Percentiles rank a stretch among this genome's conserved stretches.
Evolutionary conservation across 2,113 vertebrate species (phyloP).

Genomic region (Galbula dea): DNA sequence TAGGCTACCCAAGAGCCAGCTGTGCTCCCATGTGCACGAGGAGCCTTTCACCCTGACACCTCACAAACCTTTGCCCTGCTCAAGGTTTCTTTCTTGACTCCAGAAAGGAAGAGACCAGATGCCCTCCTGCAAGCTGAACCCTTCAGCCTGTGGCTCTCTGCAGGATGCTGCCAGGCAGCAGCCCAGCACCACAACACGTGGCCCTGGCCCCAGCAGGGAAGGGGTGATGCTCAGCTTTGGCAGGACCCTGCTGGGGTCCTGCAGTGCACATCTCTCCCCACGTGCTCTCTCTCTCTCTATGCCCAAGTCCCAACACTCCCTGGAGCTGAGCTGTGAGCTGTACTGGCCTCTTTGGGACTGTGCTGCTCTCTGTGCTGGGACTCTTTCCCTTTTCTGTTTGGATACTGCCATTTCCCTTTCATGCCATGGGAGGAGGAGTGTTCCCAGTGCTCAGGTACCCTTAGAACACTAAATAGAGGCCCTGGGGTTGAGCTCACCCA

Average conservation of each 20-base stretch:
- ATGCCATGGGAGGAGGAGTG: not conserved
- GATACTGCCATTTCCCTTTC: not conserved
- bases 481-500: not conserved
- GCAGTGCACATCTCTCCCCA: rapidly evolving
- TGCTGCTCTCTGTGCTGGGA: not conserved
- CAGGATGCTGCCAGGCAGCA: not conserved
- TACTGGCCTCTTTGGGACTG: not conserved
- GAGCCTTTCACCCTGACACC: rapidly evolving
- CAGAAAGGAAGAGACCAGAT: rapidly evolving
- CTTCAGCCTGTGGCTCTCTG: not conserved
- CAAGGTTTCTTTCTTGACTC: not conserved
- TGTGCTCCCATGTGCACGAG: rapidly evolving
- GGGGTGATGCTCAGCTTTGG: rapidly evolving
- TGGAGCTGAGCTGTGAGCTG: rapidly evolving
- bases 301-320: not conserved
- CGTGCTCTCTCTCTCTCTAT: not conserved
- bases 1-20: not conserved
- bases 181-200: rapidly evolving
- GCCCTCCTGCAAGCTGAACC: not conserved
- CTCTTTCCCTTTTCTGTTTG: not conserved
- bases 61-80: not conserved
- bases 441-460: not conserved
- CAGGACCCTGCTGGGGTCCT: not conserved
- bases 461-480: not conserved
- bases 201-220: rapidly evolving